Evolutionary conservation across 2,888 invertebrate species (phyloP), one percentile per base, ranked within the genome.

Genomic region (Harpalus rubripes): DNA sequence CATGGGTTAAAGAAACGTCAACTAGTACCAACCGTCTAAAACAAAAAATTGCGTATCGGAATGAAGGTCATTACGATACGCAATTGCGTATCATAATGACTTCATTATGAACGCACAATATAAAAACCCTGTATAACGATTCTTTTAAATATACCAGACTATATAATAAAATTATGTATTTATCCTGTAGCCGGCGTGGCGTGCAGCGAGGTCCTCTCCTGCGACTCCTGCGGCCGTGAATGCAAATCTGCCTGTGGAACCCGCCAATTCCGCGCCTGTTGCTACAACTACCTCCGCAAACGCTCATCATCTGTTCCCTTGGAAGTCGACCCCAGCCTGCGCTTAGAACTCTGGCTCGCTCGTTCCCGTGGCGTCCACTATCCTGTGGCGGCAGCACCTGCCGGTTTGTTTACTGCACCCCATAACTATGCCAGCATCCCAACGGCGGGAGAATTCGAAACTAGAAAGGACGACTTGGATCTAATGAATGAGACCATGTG

Each of bases 221-320:
- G 95, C 87, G 94, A 94, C 88, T 94, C 94, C 0, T 95, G 95
- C 87, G 95, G 95, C 1, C 92, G 93, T 4, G 95, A 95, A 89
- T 95, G 95, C 87, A 92, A 93, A 10, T 91, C 93, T 0, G 94
- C 94, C 0, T 95, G 95, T 87, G 95, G 95, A 1, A 95, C 95
- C 0, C 91, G 94, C 1, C 93, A 94, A 88, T 95, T 95, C 90
- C 91, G 95, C 2, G 93, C 95, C 0, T 95, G 95, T 90, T 95
- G 95, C 89, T 95, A 95, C 92, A 95, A 95, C 91, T 95, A 95
- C 88, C 90, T 95, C 87, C 93, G 93, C 86, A 94, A 93, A 90
- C 92, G 94, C 87, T 91, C 93, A 32, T 90, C 88, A 26, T 86
- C 89, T 0, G 85, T 88, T 0, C 87, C 88, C 12, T 87, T 87